Conservation (phyloP, 1,140 invertebrate species). For the Olivierus martensii region DNA sequence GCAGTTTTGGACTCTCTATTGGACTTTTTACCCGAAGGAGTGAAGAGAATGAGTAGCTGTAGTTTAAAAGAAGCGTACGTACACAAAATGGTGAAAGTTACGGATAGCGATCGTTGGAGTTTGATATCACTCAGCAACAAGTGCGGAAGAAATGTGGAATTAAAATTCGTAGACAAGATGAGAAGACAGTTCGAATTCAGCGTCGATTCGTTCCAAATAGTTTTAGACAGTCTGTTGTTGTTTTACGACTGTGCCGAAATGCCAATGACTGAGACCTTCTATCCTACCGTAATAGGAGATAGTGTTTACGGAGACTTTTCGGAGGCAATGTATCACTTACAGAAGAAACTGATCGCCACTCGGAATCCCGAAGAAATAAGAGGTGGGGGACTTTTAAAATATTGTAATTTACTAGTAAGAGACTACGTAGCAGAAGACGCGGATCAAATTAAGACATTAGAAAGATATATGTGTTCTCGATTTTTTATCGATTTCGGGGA, state of each 20-base stretch:
- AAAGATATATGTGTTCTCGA: conserved; percentile 98
- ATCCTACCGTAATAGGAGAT: conserved; percentile 93
- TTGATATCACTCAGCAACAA: conserved; percentile 90
- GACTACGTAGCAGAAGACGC: conserved; percentile 74
- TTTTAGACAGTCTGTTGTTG: conserved; percentile 84
- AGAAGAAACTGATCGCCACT: conserved; percentile 85
- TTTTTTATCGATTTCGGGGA: conserved; percentile 99
- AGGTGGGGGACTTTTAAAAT: conserved; percentile 93
- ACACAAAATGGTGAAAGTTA: conserved; percentile 98
- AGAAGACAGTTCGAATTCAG: conserved; percentile 97
- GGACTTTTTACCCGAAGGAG: conserved; percentile 82
- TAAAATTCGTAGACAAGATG: conserved; percentile 99
- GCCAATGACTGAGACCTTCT: conserved; percentile 86
- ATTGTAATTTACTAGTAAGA: conserved; percentile 88
- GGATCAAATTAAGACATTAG: conserved; percentile 72
- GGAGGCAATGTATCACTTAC: conserved; percentile 82
- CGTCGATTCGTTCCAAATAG: conserved; percentile 97
- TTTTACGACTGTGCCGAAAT: conserved; percentile 82
- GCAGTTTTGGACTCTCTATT: conserved; percentile 84
- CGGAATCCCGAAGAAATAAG: conserved; percentile 95
- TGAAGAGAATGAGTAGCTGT: conserved; percentile 77
- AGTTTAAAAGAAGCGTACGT: conserved; percentile 97
- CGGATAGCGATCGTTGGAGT: conserved; percentile 80
- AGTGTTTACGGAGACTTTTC: conserved; percentile 95
- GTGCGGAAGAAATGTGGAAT: conserved; percentile 66